Conservation (phyloP, 2,797 vertebrate genomes). For the Protonibea diacanthus region DNA sequence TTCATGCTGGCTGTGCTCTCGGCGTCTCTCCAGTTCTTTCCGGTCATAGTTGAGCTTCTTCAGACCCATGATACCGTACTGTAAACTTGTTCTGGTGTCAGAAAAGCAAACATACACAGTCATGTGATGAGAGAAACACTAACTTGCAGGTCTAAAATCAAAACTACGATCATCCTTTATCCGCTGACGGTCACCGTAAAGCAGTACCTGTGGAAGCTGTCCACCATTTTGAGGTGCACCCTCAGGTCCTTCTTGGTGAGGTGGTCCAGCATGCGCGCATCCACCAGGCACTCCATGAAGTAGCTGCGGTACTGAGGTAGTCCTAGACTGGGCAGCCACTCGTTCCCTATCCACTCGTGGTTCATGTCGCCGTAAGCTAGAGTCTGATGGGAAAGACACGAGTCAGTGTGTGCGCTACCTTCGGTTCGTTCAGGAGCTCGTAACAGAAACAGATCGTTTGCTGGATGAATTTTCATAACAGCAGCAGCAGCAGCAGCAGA, state of each 20-base stretch:
- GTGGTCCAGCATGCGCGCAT: constrained; percentile 98
- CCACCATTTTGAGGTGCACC: constrained; percentile 99
- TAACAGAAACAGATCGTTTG: not conserved
- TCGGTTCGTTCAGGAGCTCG: not conserved
- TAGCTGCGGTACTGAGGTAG: constrained; percentile 99
- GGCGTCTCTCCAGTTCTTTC: constrained; percentile 96
- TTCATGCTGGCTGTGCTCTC: constrained; percentile 97
- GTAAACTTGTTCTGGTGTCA: constrained; percentile 95
- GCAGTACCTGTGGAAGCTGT: constrained; percentile 96
- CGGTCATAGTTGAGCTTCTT: constrained; percentile 99
- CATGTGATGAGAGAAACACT: not conserved
- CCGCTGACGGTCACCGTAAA: not conserved
- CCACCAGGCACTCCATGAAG: constrained; percentile 99
- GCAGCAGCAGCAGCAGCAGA: not conserved
- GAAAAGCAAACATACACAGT: not conserved
- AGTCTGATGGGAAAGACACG: constrained; percentile 83
- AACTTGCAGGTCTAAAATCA: not conserved
- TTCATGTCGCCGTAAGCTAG: constrained; percentile 99
- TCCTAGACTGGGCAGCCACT: constrained; percentile 97
- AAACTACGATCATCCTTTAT: too few relatives aligned
- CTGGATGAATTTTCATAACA: not conserved
- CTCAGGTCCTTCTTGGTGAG: constrained; percentile 98
- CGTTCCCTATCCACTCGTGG: constrained; percentile 98
- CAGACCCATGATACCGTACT: constrained; percentile 98
- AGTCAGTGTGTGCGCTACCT: not conserved